Evolutionary conservation across 2,797 vertebrate genomes (phyloP).

Genomic region (Pangasius djambal): DNA sequence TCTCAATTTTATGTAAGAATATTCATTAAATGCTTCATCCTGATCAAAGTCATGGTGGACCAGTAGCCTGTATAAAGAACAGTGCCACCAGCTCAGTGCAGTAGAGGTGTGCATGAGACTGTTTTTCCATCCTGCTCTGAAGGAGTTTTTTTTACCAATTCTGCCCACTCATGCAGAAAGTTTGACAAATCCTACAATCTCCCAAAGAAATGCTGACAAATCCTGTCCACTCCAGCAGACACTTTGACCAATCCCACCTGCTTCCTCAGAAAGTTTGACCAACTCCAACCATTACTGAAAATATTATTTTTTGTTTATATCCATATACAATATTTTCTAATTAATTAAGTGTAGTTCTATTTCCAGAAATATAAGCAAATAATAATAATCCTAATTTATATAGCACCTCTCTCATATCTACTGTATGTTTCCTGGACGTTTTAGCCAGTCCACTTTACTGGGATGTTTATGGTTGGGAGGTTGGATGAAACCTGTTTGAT

Average conservation of each 20-base stretch:
- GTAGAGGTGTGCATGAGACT: background rate
- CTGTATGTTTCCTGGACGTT: too few species aligned
- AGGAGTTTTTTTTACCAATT: background rate
- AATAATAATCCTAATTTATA: background rate
- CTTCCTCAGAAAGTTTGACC: background rate
- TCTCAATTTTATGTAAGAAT: background rate
- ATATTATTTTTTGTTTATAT: background rate
- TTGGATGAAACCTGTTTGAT: background rate
- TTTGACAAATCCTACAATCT: constrained; percentile 3
- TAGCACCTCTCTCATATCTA: background rate
- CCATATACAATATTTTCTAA: background rate
- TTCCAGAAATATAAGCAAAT: background rate
- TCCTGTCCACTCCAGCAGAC: background rate
- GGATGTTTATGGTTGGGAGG: background rate
- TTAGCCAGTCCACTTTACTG: background rate
- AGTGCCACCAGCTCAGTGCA: background rate
- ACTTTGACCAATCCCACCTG: background rate
- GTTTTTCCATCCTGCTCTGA: background rate
- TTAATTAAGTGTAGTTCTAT: background rate
- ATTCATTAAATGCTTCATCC: background rate
- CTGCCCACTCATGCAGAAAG: background rate
- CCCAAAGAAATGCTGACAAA: background rate
- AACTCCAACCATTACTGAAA: background rate
- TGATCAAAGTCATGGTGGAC: background rate
- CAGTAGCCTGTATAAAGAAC: background rate